Evolutionary conservation across 2,888 invertebrate genomes (phyloP), one percentile per base, ranked within the genome.

Genomic region (Entomobrya multifasciata): DNA sequence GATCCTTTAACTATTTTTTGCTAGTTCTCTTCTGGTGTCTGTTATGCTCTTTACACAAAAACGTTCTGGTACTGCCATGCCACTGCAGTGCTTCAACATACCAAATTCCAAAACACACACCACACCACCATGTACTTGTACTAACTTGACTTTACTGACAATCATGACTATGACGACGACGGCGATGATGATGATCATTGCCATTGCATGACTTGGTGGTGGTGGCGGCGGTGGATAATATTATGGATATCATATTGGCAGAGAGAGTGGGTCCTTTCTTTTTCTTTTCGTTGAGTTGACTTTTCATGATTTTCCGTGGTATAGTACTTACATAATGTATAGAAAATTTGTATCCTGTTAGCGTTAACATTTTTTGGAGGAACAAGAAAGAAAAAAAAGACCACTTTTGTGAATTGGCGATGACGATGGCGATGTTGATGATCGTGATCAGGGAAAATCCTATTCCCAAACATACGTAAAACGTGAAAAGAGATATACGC

Each of bases 1-100:
- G 82, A 74, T 81, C 81, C 81, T 81, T 81, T 81, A 10, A 55
- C 57, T 81, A n/a, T n/a, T n/a, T n/a, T 74, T 82, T 60, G 60
- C 41, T 65, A n/a, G n/a, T n/a, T n/a, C n/a, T n/a, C n/a, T n/a
- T n/a, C n/a, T n/a, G n/a, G n/a, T n/a, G n/a, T n/a, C n/a, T n/a
- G n/a, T n/a, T n/a, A n/a, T n/a, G n/a, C n/a, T n/a, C n/a, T n/a
- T n/a, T n/a, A n/a, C n/a, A n/a, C n/a, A n/a, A n/a, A n/a, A n/a
- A n/a, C n/a, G n/a, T n/a, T n/a, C n/a, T n/a, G n/a, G n/a, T n/a
- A n/a, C 8, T 65, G 20, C 20, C 25, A 25, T 60, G 5, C 11
- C 17, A 11, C 41, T 20, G 65, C 65, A 65, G 65, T 41, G 10
- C 11, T 20, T 27, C n/a, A 1, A 57, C 15, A 20, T 4, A 6